phyloP scores from a whole-genome alignment of 2,113 vertebrate genomes.

The Callionymus lyra region DNA sequence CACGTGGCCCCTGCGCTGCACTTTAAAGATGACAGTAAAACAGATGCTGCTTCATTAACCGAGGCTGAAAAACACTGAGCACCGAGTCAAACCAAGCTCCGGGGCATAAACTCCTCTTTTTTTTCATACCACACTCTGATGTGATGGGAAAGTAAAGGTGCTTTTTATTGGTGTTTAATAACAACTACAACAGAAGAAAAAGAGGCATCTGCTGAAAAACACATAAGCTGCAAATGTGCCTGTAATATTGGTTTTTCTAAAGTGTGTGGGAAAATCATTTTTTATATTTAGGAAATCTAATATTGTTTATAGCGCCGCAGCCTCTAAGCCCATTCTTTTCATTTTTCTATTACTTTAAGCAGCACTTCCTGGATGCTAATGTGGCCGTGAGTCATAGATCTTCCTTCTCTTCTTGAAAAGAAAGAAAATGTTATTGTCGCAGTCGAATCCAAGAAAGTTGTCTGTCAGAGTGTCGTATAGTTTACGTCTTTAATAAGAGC shows the following conservation, averaged over 20 bases:
- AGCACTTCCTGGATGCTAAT: slow-evolving; percentile 20
- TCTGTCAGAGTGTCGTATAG: slow-evolving; percentile 5
- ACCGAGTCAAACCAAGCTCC: slow-evolving; percentile 1
- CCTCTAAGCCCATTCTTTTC: slow-evolving; percentile 25
- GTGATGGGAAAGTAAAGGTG: slow-evolving; percentile 22
- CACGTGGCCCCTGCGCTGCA: too few relatives aligned
- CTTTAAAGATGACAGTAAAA: slow-evolving; percentile 1
- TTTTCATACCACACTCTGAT: slow-evolving; percentile 33
- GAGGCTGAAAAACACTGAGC: slow-evolving; percentile 6
- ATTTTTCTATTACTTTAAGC: slow-evolving; percentile 14
- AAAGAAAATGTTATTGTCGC: too few relatives aligned
- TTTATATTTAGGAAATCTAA: slow-evolving; percentile 28
- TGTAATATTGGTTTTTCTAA: slow-evolving; percentile 12
- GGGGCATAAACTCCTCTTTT: slow-evolving; percentile 7
- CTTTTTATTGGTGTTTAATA: slow-evolving; percentile 39
- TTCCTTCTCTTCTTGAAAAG: slow-evolving; percentile 1
- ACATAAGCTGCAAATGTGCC: slow-evolving; percentile 6
- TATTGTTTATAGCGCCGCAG: slow-evolving; percentile 24
- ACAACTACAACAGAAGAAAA: slow-evolving; percentile 3
- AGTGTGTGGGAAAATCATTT: slow-evolving; percentile 20
- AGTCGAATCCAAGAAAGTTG: too few relatives aligned
- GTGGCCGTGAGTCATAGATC: slow-evolving; percentile 14
- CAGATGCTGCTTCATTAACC: slow-evolving; percentile 8
- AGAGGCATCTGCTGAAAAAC: slow-evolving; percentile 9
- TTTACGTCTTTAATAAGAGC: slow-evolving; percentile 39